phyloP scores from a whole-genome alignment of 2,888 invertebrate species.

The Alsophila aescularia region DNA sequence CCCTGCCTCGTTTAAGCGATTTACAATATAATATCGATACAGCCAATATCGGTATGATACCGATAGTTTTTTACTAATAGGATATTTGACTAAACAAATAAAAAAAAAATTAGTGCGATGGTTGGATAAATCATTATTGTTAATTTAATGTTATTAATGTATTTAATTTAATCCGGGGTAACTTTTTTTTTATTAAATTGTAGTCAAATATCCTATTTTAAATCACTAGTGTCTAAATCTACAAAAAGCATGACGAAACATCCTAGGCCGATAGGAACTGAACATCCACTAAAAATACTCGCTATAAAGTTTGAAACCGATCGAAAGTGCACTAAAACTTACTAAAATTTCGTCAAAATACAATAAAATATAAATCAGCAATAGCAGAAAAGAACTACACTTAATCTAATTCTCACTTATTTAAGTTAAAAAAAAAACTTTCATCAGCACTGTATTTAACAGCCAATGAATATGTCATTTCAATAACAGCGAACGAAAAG shows the following conservation, averaged over 20 bases:
- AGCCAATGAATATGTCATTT: conserved; percentile 55
- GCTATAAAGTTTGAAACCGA: conserved; percentile 48
- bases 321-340: conserved; percentile 57
- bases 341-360: conserved; percentile 40
- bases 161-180: too few relatives aligned
- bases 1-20: conserved; percentile 83
- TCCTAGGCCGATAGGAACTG: conserved; percentile 82
- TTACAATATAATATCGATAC: conserved; percentile 50
- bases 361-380: conserved; percentile 27
- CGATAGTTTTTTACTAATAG: conserved; percentile 60
- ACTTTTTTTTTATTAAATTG: too few relatives aligned
- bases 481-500: conserved; percentile 4
- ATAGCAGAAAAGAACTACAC: conserved; percentile 39
- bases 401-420: conserved; percentile 72
- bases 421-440: conserved; percentile 65
- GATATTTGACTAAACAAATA: conserved; percentile 30
- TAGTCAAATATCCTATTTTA: conserved; percentile 24
- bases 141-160: conserved; percentile 25
- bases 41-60: conserved; percentile 48
- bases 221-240: conserved; percentile 55
- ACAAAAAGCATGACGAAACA: conserved; percentile 73
- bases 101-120: neutral
- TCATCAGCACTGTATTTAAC: conserved; percentile 61
- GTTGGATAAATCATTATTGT: too few relatives aligned
- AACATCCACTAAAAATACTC: conserved; percentile 51